These are phyloP conservation scores for Hydropsyche betteni DNA, from an alignment of 2,888 invertebrate genomes.

Conservation along the genomic window DNA sequence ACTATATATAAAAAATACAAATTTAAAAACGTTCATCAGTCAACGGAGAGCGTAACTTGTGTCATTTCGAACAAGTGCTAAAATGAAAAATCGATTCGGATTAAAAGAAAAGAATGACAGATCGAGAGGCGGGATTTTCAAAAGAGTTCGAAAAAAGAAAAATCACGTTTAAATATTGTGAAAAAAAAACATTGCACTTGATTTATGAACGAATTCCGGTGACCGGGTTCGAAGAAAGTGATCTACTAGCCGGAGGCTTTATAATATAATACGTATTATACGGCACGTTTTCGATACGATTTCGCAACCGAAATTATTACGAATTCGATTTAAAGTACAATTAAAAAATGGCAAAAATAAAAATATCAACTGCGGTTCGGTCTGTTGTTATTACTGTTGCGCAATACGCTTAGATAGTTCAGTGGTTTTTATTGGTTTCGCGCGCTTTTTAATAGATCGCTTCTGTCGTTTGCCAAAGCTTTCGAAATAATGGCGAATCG, in stretches of 20 bases:
- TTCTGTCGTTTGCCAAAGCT: conserved; percentile 10
- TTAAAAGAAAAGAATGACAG: conserved; percentile 8
- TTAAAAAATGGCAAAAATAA: conserved; percentile 3
- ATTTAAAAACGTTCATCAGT: conserved; percentile 8
- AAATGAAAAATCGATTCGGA: conserved; percentile 4
- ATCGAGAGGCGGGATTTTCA: conserved; percentile 10
- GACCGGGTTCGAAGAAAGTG: conserved; percentile 14
- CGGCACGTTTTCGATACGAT: background rate
- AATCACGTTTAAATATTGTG: background rate
- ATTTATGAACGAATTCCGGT: conserved; percentile 22
- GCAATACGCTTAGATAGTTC: too few relatives aligned
- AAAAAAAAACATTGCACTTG: conserved; percentile 1
- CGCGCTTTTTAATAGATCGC: background rate
- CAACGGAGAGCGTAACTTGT: background rate
- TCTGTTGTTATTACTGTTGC: background rate
- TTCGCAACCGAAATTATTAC: too few relatives aligned
- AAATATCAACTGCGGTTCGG: background rate
- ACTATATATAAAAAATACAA: background rate
- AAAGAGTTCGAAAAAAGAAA: conserved; percentile 1
- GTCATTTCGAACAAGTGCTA: background rate
- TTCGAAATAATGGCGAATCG: conserved; percentile 11
- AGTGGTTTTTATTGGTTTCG: too few relatives aligned
- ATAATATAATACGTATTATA: too few relatives aligned
- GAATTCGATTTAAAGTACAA: background rate
- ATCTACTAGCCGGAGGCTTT: conserved; percentile 1